These are phyloP conservation scores for Buceros bicornis DNA, from an alignment of 2,797 vertebrate species.

Conservation along the genomic window DNA sequence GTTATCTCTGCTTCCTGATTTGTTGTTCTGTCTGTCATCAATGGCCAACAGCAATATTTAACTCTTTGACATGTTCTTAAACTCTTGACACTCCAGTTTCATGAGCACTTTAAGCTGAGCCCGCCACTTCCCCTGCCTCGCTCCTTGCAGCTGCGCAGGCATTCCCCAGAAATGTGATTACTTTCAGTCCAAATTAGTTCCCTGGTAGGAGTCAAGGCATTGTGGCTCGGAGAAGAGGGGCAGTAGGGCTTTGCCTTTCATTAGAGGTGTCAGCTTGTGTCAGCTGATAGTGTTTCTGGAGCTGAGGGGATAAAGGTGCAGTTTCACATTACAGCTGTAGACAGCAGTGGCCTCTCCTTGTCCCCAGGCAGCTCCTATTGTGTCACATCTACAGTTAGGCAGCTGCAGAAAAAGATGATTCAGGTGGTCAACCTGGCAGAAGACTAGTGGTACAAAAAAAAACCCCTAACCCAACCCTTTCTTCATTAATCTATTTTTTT, in stretches of 20 bases:
- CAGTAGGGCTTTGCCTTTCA: neutral
- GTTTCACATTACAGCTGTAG: neutral
- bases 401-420: neutral
- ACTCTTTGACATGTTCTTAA: neutral
- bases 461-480: neutral
- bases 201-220: neutral
- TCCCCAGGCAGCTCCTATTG: neutral
- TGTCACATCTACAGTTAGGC: neutral
- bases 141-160: rapidly evolving
- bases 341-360: neutral
- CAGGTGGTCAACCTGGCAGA: neutral
- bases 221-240: too few species aligned
- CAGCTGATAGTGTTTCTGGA: neutral
- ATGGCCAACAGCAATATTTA: neutral
- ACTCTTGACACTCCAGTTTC: neutral
- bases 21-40: neutral
- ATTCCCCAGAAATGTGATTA: neutral
- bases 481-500: too few species aligned
- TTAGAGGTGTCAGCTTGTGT: neutral
- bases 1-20: neutral
- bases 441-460: neutral
- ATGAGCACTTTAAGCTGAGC: neutral
- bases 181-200: neutral
- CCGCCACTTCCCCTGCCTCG: neutral
- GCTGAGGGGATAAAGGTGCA: neutral